Conservation (phyloP, 2,797 vertebrate species). For the Oreochromis grahami region DNA sequence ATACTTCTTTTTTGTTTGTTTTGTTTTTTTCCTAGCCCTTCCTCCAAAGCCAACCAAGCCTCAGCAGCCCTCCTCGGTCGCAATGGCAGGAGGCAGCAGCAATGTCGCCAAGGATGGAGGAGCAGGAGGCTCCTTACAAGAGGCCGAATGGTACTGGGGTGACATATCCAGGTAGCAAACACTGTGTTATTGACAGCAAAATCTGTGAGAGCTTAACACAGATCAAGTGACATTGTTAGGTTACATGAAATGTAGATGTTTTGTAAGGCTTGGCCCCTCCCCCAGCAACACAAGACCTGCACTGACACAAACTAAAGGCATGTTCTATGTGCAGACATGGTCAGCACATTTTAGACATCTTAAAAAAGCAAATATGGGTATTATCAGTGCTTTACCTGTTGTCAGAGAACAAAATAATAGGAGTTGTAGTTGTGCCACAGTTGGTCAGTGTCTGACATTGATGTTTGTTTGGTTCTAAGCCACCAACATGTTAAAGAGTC, state of each 20-base stretch:
- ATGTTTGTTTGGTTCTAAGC: neutral
- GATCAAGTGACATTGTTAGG: neutral
- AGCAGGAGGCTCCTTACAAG: constrained; percentile 81
- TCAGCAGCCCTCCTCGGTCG: constrained; percentile 72
- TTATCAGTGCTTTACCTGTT: neutral
- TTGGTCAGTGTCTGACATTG: neutral
- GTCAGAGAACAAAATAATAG: neutral
- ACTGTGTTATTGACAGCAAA: neutral
- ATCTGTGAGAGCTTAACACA: neutral
- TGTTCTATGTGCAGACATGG: neutral
- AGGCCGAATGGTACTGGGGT: constrained; percentile 98
- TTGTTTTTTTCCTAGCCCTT: constrained; percentile 80
- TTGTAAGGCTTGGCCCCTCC: neutral
- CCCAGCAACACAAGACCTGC: neutral
- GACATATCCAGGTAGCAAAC: constrained; percentile 92
- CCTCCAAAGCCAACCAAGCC: constrained; percentile 91
- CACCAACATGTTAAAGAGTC: neutral
- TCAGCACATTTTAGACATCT: neutral
- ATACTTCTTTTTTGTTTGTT: neutral
- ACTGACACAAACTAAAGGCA: neutral
- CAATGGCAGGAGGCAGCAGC: constrained; percentile 66
- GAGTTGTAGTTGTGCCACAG: neutral
- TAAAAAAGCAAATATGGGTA: neutral
- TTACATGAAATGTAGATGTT: neutral
- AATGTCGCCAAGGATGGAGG: constrained; percentile 80